A percentile compares a stretch with the other conserved stretches of the same genome.
Evolutionary conservation across 2,797 vertebrate genomes (phyloP).

Genomic region (Tenualosa thibaudeaui): DNA sequence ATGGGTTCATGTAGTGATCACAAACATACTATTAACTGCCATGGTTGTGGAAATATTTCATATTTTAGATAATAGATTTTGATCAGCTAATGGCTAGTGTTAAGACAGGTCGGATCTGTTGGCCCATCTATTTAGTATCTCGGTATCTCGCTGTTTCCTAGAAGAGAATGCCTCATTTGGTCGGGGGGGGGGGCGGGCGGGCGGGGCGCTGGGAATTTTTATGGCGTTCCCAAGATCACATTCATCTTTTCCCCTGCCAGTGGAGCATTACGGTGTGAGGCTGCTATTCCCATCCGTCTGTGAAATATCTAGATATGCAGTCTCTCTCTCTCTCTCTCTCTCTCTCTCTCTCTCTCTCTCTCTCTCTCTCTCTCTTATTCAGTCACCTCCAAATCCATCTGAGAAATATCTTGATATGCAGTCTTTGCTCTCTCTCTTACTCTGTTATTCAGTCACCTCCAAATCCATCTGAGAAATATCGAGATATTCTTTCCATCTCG

Average conservation of each 20-base stretch:
- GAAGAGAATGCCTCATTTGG: neutral
- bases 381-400: too few species aligned
- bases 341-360: slow-evolving; percentile 24
- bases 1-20: too few species aligned
- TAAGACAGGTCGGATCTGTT: too few species aligned
- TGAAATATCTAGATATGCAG: slow-evolving; percentile 42
- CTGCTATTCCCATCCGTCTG: slow-evolving; percentile 48
- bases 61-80: too few species aligned
- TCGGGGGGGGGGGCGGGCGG: neutral
- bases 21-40: too few species aligned
- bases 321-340: slow-evolving; percentile 48
- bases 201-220: neutral
- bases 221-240: neutral
- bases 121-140: slow-evolving; percentile 74
- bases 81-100: too few species aligned
- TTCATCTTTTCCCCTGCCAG: neutral
- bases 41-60: too few species aligned
- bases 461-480: too few species aligned
- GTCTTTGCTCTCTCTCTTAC: too few species aligned
- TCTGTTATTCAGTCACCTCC: too few species aligned
- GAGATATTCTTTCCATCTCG: too few species aligned
- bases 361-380: neutral
- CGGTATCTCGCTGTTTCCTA: neutral
- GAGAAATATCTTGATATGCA: too few species aligned
- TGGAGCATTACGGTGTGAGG: neutral